Percentiles rank a stretch among this genome's conserved stretches.
Conservation (phyloP, 2,888 invertebrate genomes). For the Colostygia pectinataria region DNA sequence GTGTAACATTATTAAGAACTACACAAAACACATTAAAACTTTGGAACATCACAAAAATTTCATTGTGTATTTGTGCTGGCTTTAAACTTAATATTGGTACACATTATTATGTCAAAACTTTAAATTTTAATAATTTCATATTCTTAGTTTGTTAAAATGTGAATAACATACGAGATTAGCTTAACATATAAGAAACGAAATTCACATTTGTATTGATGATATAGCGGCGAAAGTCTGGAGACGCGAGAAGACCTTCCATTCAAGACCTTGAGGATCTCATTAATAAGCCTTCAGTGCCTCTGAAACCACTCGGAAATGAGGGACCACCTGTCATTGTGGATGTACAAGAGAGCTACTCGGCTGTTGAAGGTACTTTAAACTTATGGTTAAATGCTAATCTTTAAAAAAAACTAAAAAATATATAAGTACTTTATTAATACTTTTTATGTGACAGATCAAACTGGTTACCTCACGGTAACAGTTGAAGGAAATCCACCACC, state of each 20-base stretch:
- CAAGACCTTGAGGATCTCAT: slow-evolving; percentile 95
- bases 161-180: slow-evolving; percentile 49
- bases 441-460: slow-evolving; percentile 86
- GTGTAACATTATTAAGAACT: too few species aligned
- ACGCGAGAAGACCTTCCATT: slow-evolving; percentile 94
- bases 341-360: slow-evolving; percentile 97
- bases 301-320: slow-evolving; percentile 89
- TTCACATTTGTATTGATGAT: slow-evolving; percentile 49
- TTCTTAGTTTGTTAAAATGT: slow-evolving; percentile 47
- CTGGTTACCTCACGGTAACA: slow-evolving; percentile 95
- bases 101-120: slow-evolving; percentile 13
- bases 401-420: not conserved
- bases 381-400: too few species aligned
- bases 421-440: not conserved
- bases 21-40: too few species aligned
- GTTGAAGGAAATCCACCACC: slow-evolving; percentile 98
- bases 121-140: too few species aligned
- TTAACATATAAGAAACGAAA: slow-evolving; percentile 10
- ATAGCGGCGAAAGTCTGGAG: slow-evolving; percentile 93
- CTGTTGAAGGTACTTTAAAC: slow-evolving; percentile 92
- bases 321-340: slow-evolving; percentile 96
- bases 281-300: slow-evolving; percentile 95
- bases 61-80: too few species aligned
- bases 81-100: too few species aligned
- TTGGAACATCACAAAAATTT: too few species aligned